phyloP scores from a whole-genome alignment of 2,113 vertebrate species.

The Alligator mississippiensis region DNA sequence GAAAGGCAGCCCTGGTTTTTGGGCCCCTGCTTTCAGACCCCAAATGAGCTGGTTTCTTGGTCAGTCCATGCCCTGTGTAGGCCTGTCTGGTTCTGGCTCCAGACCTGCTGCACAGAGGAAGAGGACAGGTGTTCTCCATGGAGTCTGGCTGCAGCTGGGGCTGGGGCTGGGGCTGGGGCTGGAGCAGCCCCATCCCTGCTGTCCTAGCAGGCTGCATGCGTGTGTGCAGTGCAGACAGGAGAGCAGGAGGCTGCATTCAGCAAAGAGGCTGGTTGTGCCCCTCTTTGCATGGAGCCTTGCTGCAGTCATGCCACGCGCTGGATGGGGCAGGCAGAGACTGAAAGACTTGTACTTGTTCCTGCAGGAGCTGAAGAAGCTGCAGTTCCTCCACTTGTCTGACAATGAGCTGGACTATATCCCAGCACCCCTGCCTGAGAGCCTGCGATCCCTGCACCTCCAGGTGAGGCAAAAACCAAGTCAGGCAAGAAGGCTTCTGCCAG shows the following conservation, averaged over 20 bases:
- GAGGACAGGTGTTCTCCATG: not conserved
- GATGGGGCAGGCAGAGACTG: not conserved
- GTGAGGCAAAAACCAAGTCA: conserved; percentile 53
- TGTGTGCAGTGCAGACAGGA: not conserved
- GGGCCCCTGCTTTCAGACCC: not conserved
- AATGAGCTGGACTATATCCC: conserved; percentile 84
- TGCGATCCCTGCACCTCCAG: conserved; percentile 86
- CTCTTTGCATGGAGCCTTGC: fast-evolving
- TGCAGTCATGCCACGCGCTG: not conserved
- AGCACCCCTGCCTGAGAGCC: conserved; percentile 76
- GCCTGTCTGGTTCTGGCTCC: not conserved
- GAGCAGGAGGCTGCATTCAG: not conserved
- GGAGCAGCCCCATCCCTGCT: not conserved
- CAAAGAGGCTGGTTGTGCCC: not conserved
- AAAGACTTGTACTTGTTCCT: not conserved
- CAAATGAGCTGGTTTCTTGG: not conserved
- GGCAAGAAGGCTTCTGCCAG: no score
- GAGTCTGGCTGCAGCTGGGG: not conserved
- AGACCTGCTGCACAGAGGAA: not conserved
- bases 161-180: not conserved
- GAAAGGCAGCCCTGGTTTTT: not conserved
- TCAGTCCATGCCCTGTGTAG: not conserved
- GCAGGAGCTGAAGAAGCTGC: conserved; percentile 82
- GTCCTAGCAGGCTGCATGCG: not conserved
- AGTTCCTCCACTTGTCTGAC: conserved; percentile 84